These are phyloP conservation scores for Danio rerio DNA, from an alignment of 2,113 vertebrate genomes.

Conservation along the genomic window GRCz12tu NC_133178.1:21080001-21080500, in stretches of 20 bases:
- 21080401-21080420: background rate
- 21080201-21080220: no score
- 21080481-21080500: background rate
- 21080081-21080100: no score
- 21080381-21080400: no score
- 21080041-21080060: background rate
- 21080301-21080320: no score
- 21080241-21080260: background rate
- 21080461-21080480: background rate
- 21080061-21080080: background rate
- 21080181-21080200: background rate
- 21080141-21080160: no score
- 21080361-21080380: no score
- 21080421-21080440: background rate
- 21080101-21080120: slow-evolving; percentile 34
- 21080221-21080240: background rate
- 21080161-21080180: background rate
- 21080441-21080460: background rate
- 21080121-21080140: background rate
- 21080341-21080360: no score
- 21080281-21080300: no score
- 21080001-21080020: no score
- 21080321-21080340: no score
- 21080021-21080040: background rate
- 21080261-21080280: background rate